Base-by-base conservation (phyloP, 2,888 invertebrate species). In the Frankliniella intonsa region DNA sequence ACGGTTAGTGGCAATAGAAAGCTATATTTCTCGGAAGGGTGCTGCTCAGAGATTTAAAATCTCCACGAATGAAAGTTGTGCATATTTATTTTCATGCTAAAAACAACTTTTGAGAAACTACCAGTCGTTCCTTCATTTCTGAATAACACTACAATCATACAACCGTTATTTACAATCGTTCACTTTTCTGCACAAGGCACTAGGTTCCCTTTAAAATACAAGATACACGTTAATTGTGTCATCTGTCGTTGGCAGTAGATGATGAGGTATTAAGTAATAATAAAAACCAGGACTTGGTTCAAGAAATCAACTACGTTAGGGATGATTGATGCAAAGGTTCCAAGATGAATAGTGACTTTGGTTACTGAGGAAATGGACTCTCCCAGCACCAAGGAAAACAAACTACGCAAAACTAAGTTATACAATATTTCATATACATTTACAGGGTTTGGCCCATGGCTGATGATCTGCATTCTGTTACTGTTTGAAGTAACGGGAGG, bases 291-390 rank as follows among this genome's bases (percentile, higher is more conserved):
- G 69, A 25, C 69, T 12, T 25, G 69, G 69, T 25, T 76, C 69
- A 22, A 76, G 69, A 76, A 76, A 76, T 25, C 69, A 76, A 76
- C 69, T 76, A 76, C 69, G 9, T 76, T 76, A 76, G 25, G 55
- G n/a, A 76, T 76, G 69, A 76, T 76, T 76, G 69, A 76, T 76
- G 69, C 69, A 76, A 76, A 76, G 69, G 69, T 76, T 76, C 69
- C 69, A 76, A 76, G 69, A 76, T 76, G 69, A 76, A 76, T 76
- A 76, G 69, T 76, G 69, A 76, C 69, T n/a, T 76, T 76, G 69
- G 69, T 76, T 22, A 76, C 25, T 25, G 25, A 38, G 38, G 69
- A 76, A 25, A 76, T 22, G 22, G 22, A 76, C 12, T 38, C 69
- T 76, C 69, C 69, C 69, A 8, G 22, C 69, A 76, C 69, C 69